phyloP scores from a whole-genome alignment of 2,888 invertebrate species.

The Drosophila falleni region DNA sequence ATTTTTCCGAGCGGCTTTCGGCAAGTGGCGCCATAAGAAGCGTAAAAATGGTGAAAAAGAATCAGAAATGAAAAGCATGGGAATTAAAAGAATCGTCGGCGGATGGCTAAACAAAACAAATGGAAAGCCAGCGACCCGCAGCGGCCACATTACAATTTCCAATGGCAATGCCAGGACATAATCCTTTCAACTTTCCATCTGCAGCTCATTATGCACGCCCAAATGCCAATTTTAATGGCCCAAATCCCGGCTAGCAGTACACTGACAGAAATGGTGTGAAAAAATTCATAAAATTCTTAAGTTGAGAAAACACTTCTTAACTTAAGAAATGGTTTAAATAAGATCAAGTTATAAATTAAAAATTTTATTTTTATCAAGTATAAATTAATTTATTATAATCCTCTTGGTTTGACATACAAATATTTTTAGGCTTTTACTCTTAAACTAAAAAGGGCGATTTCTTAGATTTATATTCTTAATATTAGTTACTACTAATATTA shows the following conservation, averaged over 20 bases:
- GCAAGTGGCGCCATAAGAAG: constrained; percentile 67
- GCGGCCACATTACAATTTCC: constrained; percentile 68
- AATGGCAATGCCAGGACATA: constrained; percentile 49
- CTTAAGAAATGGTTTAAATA: no score
- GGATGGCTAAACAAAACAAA: constrained; percentile 64
- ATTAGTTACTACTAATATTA: no score
- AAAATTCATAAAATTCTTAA: no score
- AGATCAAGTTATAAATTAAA: no score
- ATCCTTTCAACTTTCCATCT: constrained; percentile 65
- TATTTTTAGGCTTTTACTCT: no score
- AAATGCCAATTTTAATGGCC: constrained; percentile 71
- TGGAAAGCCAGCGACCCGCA: constrained; percentile 59
- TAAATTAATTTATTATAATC: no score
- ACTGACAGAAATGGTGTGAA: no score
- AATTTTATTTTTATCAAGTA: no score
- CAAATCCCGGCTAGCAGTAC: constrained; percentile 57
- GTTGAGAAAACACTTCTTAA: no score
- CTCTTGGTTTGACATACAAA: no score
- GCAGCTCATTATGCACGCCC: constrained; percentile 71
- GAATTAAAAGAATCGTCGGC: constrained; percentile 72
- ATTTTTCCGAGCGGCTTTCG: constrained; percentile 71
- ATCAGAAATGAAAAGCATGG: constrained; percentile 51
- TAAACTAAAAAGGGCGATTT: no score
- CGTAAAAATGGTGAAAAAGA: constrained; percentile 52
- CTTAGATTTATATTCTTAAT: no score